These are phyloP conservation scores for Lithophane ornitopus DNA, from an alignment of 2,888 invertebrate genomes.

Conservation along the genomic window DNA sequence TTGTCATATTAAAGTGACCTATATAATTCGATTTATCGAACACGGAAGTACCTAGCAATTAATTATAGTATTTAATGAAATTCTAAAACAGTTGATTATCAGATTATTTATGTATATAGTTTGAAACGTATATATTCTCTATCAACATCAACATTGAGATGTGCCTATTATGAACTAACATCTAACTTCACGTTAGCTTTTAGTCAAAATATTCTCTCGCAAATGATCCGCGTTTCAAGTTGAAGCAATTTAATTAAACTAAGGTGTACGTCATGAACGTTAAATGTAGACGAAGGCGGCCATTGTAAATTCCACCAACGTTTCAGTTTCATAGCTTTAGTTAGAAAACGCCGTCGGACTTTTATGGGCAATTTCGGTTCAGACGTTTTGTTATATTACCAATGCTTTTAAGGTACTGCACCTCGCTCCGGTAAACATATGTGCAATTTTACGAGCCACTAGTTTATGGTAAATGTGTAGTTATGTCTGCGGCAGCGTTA, in stretches of 20 bases:
- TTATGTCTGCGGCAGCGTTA: constrained; percentile 81
- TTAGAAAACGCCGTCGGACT: constrained; percentile 90
- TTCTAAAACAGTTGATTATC: neutral
- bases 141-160: constrained; percentile 2
- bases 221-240: constrained; percentile 69
- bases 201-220: constrained; percentile 64
- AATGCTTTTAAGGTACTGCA: constrained; percentile 91
- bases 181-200: constrained; percentile 37
- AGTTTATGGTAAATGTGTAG: constrained; percentile 87
- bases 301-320: constrained; percentile 89
- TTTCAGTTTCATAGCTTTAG: constrained; percentile 90
- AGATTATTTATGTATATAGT: neutral
- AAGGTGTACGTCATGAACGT: constrained; percentile 87
- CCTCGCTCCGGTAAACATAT: constrained; percentile 89
- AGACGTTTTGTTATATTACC: constrained; percentile 91
- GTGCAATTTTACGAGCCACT: constrained; percentile 87
- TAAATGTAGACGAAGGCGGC: constrained; percentile 88
- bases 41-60: neutral
- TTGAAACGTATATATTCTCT: neutral
- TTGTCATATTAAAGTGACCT: neutral
- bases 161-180: neutral
- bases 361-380: constrained; percentile 91
- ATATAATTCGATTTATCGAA: neutral
- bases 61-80: neutral
- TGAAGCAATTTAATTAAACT: constrained; percentile 88